Percentiles rank a stretch among this genome's conserved stretches.
These are phyloP conservation scores for Thymallus thymallus DNA, from an alignment of 2,113 vertebrate species.

Conservation along the genomic window DNA sequence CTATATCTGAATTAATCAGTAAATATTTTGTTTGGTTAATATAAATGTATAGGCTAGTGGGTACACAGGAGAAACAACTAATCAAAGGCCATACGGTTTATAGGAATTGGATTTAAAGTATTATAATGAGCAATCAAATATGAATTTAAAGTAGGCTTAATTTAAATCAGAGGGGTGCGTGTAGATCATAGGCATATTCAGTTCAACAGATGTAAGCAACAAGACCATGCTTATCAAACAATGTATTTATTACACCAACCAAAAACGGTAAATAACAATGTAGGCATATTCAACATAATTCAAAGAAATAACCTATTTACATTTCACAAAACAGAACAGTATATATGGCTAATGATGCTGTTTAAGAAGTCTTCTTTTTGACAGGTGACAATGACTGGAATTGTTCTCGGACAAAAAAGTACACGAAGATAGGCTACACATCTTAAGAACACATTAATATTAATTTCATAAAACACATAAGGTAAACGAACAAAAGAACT, in stretches of 20 bases:
- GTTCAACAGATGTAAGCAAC: too few species aligned
- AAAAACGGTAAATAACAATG: background rate
- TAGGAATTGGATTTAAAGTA: too few species aligned
- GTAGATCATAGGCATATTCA: too few species aligned
- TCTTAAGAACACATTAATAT: constrained; percentile 7
- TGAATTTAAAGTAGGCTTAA: too few species aligned
- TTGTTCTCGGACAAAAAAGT: background rate
- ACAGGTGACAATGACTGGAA: constrained; percentile 2
- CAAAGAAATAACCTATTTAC: constrained; percentile 39
- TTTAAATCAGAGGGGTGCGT: too few species aligned
- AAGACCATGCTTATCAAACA: constrained; percentile 29
- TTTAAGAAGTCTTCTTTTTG: background rate
- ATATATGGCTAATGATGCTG: background rate
- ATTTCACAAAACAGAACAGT: constrained; percentile 9
- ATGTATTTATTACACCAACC: constrained; percentile 43
- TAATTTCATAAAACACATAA: background rate
- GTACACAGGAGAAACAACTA: too few species aligned
- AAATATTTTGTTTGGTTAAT: too few species aligned
- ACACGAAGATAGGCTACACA: background rate
- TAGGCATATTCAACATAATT: background rate
- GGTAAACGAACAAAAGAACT: constrained; percentile 15
- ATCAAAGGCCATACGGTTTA: too few species aligned
- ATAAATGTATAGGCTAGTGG: too few species aligned
- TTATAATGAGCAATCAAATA: too few species aligned
- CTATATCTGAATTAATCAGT: too few species aligned